A percentile compares a stretch with the other conserved stretches of the same genome.
These are phyloP conservation scores for Limosa lapponica DNA, from an alignment of 2,797 vertebrate genomes.

Conservation along the genomic window DNA sequence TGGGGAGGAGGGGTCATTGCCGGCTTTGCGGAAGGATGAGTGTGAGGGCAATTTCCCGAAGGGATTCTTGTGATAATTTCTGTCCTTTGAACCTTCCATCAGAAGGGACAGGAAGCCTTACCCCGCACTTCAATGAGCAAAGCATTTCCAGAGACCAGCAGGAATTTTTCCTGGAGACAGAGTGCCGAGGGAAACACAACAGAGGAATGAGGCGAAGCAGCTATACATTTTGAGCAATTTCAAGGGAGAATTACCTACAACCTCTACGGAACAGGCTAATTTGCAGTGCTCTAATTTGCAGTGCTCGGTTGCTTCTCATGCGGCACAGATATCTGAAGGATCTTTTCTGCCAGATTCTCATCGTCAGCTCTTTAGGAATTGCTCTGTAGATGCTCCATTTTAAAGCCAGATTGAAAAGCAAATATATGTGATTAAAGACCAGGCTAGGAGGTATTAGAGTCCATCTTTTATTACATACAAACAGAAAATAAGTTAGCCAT, in stretches of 20 bases:
- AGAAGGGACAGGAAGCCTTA: background rate
- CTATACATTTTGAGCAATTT: background rate
- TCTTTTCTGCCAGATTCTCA: background rate
- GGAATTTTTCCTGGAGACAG: background rate
- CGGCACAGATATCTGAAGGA: background rate
- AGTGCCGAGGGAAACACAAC: background rate
- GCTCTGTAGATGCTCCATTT: background rate
- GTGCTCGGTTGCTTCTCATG: background rate
- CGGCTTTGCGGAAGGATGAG: background rate
- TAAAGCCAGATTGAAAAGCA: constrained; percentile 10
- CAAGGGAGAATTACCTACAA: background rate
- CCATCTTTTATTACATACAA: constrained; percentile 16
- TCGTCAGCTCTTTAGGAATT: background rate
- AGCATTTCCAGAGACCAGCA: background rate
- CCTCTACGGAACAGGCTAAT: background rate
- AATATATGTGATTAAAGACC: constrained; percentile 44
- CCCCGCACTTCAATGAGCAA: background rate
- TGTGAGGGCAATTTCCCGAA: background rate
- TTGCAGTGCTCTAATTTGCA: background rate
- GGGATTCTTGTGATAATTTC: background rate
- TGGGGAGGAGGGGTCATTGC: background rate
- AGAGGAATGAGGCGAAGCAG: background rate
- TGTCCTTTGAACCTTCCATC: background rate
- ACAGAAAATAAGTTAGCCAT: constrained; percentile 25
- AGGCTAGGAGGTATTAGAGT: background rate